Evolutionary conservation across 2,113 vertebrate species (phyloP).

Genomic region (Coptodon bakossiorum): DNA sequence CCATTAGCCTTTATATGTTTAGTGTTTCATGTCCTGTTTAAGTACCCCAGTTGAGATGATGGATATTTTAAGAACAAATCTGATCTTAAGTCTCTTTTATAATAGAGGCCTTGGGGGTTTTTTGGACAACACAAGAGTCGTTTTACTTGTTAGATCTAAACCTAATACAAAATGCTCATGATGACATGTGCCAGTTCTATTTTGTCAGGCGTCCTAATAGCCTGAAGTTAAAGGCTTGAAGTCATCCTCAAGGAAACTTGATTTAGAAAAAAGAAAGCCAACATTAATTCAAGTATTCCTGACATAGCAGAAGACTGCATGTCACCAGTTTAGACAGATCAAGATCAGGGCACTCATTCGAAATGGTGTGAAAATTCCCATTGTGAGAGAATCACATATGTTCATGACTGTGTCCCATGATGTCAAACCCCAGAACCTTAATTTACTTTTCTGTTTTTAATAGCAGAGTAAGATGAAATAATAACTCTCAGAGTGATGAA

Average conservation of each 20-base stretch:
- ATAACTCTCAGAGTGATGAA: constrained; percentile 12
- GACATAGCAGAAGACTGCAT: not conserved
- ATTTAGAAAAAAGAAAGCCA: not conserved
- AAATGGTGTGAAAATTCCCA: not conserved
- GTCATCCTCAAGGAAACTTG: not conserved
- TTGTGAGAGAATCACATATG: not conserved
- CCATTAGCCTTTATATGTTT: not conserved
- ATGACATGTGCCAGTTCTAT: not conserved
- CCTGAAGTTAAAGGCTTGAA: not conserved
- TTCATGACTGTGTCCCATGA: not conserved
- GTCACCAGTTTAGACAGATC: not conserved
- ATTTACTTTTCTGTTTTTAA: constrained; percentile 18
- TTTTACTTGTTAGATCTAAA: not conserved
- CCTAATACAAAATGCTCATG: not conserved
- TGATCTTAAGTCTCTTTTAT: not conserved
- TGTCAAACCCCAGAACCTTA: not conserved
- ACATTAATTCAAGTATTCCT: not conserved
- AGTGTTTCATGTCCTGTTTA: not conserved
- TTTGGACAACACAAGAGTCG: not conserved
- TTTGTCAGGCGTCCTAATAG: not conserved
- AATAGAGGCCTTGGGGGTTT: rapidly evolving
- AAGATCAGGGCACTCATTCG: not conserved
- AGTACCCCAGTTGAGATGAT: not conserved
- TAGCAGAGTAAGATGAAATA: not conserved
- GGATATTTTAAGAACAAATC: not conserved